Evolutionary conservation across 2,888 invertebrate genomes (phyloP).

Genomic region (Eupithecia insigniata): DNA sequence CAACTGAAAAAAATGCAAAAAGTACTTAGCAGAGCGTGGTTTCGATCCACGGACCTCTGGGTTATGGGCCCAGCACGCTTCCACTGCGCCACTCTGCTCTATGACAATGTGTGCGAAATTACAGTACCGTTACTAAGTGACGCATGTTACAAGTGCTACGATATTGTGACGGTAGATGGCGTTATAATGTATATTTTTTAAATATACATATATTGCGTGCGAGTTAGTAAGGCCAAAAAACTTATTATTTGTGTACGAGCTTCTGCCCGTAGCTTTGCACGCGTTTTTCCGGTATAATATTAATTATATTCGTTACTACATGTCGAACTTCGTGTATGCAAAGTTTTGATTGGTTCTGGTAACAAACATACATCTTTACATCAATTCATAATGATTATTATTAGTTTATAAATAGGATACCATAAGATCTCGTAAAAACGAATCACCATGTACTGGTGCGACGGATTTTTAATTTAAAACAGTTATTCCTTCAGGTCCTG

Average conservation of each 20-base stretch:
- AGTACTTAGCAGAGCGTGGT: conserved; percentile 83
- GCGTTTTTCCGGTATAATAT: not conserved
- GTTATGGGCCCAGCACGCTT: conserved; percentile 93
- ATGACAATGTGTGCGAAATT: conserved; percentile 6
- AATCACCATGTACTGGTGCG: not conserved
- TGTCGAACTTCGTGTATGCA: not conserved
- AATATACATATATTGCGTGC: not conserved
- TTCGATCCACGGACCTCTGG: conserved; percentile 96
- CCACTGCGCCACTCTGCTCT: conserved; percentile 92
- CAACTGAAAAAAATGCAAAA: conserved; percentile 22
- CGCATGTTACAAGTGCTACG: not conserved
- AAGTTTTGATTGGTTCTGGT: not conserved
- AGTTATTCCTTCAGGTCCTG: conserved; percentile 59
- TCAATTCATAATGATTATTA: no score
- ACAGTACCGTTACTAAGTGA: not conserved
- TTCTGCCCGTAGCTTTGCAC: not conserved
- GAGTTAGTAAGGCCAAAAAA: not conserved
- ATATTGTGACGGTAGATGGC: not conserved
- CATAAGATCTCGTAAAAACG: no score
- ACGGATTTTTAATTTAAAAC: conserved; percentile 21
- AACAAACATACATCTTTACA: no score
- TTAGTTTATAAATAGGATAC: no score
- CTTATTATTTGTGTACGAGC: not conserved
- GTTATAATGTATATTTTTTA: not conserved
- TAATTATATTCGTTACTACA: not conserved